Percentiles rank a stretch among this genome's conserved stretches.
Conservation (phyloP, 2,888 invertebrate genomes). For the Syrphus vitripennis region DNA sequence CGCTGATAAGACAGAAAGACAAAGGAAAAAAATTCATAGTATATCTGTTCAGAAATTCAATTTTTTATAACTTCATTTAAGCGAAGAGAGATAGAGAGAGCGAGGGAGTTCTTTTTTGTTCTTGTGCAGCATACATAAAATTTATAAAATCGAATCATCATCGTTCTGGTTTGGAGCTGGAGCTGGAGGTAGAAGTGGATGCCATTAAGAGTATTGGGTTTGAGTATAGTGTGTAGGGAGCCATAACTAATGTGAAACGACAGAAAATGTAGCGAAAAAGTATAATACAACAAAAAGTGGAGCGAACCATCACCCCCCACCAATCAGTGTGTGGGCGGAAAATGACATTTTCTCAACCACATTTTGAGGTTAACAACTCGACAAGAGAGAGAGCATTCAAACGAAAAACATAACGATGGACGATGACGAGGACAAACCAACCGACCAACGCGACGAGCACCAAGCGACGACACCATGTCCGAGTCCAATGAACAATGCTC, state of each 20-base stretch:
- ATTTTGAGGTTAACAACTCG: slow-evolving; percentile 71
- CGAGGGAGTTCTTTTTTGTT: not conserved
- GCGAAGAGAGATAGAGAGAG: too few relatives aligned
- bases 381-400: slow-evolving; percentile 61
- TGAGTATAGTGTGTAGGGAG: slow-evolving; percentile 6
- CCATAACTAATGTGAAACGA: slow-evolving; percentile 57
- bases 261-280: slow-evolving; percentile 27
- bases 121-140: slow-evolving; percentile 39
- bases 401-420: not conserved
- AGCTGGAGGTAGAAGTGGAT: not conserved
- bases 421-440: not conserved
- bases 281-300: too few relatives aligned
- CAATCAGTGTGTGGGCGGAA: slow-evolving; percentile 29
- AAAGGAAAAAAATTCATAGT: not conserved
- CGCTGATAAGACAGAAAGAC: slow-evolving; percentile 20
- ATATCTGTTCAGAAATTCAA: slow-evolving; percentile 8
- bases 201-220: not conserved
- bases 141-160: slow-evolving; percentile 63
- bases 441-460: not conserved
- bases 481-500: not conserved
- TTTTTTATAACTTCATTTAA: slow-evolving; percentile 6
- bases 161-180: not conserved
- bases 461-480: not conserved
- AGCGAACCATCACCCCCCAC: not conserved
- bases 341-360: slow-evolving; percentile 66